Conservation (phyloP, 1,140 invertebrate species). For the Dysdera silvatica region DNA sequence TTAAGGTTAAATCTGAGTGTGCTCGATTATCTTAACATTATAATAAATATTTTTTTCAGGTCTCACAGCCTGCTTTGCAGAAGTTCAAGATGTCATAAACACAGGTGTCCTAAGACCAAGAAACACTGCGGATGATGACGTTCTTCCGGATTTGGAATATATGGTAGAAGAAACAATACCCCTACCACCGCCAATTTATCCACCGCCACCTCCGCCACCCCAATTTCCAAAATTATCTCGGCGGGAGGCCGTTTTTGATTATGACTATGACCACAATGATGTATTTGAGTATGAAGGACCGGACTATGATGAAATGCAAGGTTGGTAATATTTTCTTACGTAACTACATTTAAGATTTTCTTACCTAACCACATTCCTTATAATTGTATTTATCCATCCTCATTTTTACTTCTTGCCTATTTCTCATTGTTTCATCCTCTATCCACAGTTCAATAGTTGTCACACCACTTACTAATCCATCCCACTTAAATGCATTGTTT, state of each 20-base stretch:
- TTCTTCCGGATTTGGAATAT: neutral
- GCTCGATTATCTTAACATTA: neutral
- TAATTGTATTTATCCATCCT: neutral
- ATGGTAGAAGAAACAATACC: neutral
- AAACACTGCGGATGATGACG: slow-evolving; percentile 1
- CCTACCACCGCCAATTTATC: neutral
- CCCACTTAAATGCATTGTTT: no score
- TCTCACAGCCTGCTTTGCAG: slow-evolving; percentile 40
- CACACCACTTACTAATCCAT: no score
- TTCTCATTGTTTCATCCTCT: no score
- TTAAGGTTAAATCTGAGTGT: neutral
- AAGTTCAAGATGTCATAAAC: slow-evolving; percentile 38
- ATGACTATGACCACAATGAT: neutral
- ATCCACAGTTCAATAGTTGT: no score
- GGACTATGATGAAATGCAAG: neutral
- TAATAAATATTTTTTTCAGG: slow-evolving; percentile 20
- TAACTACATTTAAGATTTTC: neutral
- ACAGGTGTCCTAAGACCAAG: slow-evolving; percentile 34
- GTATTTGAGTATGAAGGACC: neutral
- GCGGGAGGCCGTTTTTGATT: neutral
- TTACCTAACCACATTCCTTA: neutral
- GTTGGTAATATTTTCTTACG: neutral
- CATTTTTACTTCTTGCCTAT: no score
- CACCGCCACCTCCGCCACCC: neutral
- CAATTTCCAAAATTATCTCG: neutral